Percentiles rank a stretch among this genome's conserved stretches.
These are phyloP conservation scores for Chrysochloris asiatica DNA, from an alignment of 2,113 vertebrate species.

Conservation along the genomic window DNA sequence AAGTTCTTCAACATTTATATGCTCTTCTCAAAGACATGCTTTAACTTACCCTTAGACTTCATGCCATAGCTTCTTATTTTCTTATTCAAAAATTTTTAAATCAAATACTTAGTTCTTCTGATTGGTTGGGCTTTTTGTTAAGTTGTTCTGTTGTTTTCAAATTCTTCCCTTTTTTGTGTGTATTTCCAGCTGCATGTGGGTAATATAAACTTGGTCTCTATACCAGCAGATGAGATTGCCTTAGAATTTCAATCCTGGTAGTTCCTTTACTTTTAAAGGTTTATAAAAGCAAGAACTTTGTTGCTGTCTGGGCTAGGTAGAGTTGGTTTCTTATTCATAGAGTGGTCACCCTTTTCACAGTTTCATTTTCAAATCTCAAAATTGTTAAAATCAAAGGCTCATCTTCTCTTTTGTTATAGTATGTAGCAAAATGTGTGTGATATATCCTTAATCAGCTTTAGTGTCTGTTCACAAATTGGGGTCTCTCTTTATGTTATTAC, in stretches of 20 bases:
- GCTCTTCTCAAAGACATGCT: neutral
- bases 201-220: neutral
- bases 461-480: neutral
- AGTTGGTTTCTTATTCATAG: neutral
- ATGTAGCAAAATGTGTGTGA: neutral
- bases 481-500: neutral
- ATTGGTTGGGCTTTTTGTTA: neutral
- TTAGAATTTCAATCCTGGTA: neutral
- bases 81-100: neutral
- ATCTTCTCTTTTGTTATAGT: neutral
- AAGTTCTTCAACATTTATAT: slow-evolving; percentile 3
- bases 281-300: neutral
- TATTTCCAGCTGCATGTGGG: neutral
- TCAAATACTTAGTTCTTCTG: neutral
- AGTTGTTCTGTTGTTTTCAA: neutral
- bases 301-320: neutral
- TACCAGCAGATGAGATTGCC: neutral
- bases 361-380: neutral
- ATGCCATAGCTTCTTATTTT: neutral
- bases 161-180: neutral
- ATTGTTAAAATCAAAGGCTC: neutral
- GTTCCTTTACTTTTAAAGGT: neutral
- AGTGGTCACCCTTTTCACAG: neutral
- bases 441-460: neutral
- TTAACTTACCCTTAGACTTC: neutral